These are phyloP conservation scores for Calonectris borealis DNA, from an alignment of 2,113 vertebrate species.

Conservation along the genomic window DNA sequence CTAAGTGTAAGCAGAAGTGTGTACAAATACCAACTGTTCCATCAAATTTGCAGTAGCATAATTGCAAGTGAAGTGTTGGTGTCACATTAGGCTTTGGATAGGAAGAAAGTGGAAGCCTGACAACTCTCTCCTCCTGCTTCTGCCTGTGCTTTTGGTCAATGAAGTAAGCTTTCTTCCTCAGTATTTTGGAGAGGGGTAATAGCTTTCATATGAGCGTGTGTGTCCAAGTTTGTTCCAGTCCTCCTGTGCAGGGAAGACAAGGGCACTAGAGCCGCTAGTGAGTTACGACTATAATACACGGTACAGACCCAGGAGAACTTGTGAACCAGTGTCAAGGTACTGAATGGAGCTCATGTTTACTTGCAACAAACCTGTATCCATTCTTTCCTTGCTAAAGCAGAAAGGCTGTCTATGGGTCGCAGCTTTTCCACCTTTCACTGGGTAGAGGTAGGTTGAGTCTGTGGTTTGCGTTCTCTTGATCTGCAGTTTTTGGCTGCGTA, in stretches of 20 bases:
- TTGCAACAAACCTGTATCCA: neutral
- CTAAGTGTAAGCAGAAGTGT: neutral
- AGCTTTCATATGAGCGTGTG: neutral
- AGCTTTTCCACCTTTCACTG: neutral
- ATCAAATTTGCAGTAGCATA: neutral
- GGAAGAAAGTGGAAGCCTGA: neutral
- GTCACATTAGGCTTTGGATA: neutral
- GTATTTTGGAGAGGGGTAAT: neutral
- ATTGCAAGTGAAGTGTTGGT: neutral
- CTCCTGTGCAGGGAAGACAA: neutral
- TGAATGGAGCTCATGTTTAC: neutral
- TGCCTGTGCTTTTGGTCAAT: neutral
- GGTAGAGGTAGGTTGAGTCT: neutral
- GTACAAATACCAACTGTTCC: neutral
- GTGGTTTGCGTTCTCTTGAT: neutral
- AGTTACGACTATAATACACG: fast-evolving
- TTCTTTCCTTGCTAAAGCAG: neutral
- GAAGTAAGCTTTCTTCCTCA: neutral
- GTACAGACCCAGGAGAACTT: neutral
- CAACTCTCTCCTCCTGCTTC: neutral
- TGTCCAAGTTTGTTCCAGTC: neutral
- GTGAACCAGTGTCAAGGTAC: neutral
- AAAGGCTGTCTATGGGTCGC: fast-evolving
- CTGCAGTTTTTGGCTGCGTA: neutral
- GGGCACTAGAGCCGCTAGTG: neutral